Evolutionary conservation across 37 sponge, comb jelly and placozoan species (phyloP), one percentile per base, ranked within the genome.

Genomic region (Halichondria panicea): DNA sequence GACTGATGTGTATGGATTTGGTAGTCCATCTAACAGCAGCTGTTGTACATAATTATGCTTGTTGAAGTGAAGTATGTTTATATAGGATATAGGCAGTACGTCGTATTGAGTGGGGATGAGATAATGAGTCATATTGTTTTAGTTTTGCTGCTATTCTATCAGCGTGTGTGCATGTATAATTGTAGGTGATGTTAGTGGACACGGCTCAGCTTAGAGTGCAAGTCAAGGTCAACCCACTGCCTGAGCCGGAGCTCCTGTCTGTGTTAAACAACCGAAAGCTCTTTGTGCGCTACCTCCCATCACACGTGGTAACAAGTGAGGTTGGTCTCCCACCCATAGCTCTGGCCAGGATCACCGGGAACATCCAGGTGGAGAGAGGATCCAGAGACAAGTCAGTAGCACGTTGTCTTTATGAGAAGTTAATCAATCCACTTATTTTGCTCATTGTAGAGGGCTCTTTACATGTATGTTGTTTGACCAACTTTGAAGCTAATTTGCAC

Each of bases 361-460:
- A 54, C n/a, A 45, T 89, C 1, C 68, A 75, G 22, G 79, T 83
- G 28, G 84, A 89, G 65, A 83, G 66, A 42, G 89, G 89, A 34
- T 83, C 84, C 45, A 63, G 53, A 66, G 84, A 79, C 25, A 83
- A 83, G 89, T 91, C 46, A 79, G 91, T 35, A n/a, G 53, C 15
- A 11, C 15, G 52, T 48, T 18, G 52, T 48, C 15, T 18, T 18
- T 48, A 8, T n/a, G 13, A 18, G 9, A 48, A 48, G 50, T 48
- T 48, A 18, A 13, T 48, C 13, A 9, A 18, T 13, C 50, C 13
- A 18, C 13, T 48, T 48, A 9, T 48, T 48, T 48, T 48, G 13
- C 9, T 9, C 13, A 9, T 48, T 18, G 13, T 48, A 18, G 9
- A 48, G 9, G 9, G 50, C 13, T 48, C 13, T 48, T 13, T 48